Conservation (phyloP, 2,888 invertebrate species). For the Glyphotaelius pellucidus region DNA sequence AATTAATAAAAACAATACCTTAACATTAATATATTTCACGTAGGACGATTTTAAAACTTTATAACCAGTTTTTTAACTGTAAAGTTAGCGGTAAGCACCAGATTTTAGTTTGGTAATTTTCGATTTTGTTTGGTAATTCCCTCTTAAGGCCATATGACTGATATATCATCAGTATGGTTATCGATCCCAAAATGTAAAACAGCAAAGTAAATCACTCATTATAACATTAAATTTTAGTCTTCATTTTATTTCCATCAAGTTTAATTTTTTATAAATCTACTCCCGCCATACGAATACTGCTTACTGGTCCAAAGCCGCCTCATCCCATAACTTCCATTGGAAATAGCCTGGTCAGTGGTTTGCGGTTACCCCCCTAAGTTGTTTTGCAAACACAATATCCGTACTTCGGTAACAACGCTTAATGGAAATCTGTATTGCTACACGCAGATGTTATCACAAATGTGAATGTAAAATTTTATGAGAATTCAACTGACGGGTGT, state of each 20-base stretch:
- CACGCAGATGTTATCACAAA: neutral
- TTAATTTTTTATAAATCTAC: neutral
- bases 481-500: neutral
- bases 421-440: slow-evolving; percentile 5
- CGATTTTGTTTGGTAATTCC: too few relatives aligned
- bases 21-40: too few relatives aligned
- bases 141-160: too few relatives aligned
- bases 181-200: too few relatives aligned
- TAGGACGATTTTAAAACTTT: too few relatives aligned
- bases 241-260: neutral
- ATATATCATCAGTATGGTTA: too few relatives aligned
- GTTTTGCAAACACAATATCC: slow-evolving; percentile 25
- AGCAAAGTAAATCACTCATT: too few relatives aligned
- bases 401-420: slow-evolving; percentile 6
- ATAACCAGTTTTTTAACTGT: too few relatives aligned
- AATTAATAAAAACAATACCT: too few relatives aligned
- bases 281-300: neutral
- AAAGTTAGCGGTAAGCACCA: too few relatives aligned
- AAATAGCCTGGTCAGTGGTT: neutral
- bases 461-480: neutral
- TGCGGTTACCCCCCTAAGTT: neutral
- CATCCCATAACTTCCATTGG: neutral
- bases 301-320: neutral
- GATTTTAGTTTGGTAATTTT: too few relatives aligned
- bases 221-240: too few relatives aligned